Percentiles rank a stretch among this genome's conserved stretches.
These are phyloP conservation scores for Patagioenas fasciata DNA, from an alignment of 2,113 vertebrate genomes.

Conservation along the genomic window DNA sequence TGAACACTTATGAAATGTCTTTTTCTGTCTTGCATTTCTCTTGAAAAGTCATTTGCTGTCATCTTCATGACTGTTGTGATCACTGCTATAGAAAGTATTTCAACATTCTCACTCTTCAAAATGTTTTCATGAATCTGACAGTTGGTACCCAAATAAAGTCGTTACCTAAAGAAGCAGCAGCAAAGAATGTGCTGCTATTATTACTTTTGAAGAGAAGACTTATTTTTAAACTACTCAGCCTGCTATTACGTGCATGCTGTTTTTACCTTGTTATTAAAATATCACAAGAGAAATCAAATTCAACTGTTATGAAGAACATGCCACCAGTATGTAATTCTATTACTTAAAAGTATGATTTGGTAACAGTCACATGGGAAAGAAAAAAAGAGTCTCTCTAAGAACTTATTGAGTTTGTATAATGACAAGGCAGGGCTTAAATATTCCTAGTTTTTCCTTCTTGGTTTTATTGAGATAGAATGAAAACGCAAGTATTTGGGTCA, in stretches of 20 bases:
- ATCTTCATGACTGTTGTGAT: slow-evolving; percentile 34
- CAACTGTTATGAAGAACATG: neutral
- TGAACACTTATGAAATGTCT: neutral
- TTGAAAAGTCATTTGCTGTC: slow-evolving; percentile 27
- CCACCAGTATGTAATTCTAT: neutral
- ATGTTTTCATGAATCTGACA: slow-evolving; percentile 42
- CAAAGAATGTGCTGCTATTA: slow-evolving; percentile 9
- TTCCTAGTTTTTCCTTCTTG: neutral
- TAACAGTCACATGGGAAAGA: neutral
- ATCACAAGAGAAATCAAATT: slow-evolving; percentile 36
- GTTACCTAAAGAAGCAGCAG: neutral
- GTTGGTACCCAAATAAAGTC: slow-evolving; percentile 44
- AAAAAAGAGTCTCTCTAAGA: neutral
- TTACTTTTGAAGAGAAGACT: slow-evolving; percentile 29
- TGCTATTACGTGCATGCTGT: slow-evolving; percentile 7
- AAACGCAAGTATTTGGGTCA: neutral
- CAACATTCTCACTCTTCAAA: neutral
- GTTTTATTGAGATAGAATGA: neutral
- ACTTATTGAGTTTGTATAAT: neutral
- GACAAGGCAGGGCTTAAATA: neutral
- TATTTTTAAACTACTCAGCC: slow-evolving; percentile 19
- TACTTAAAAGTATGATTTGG: neutral
- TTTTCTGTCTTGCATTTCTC: neutral
- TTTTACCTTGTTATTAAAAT: slow-evolving; percentile 59
- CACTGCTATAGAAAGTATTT: slow-evolving; percentile 9